These are phyloP conservation scores for Indri indri DNA, from an alignment of 2,113 vertebrate species.

Conservation along the genomic window DNA sequence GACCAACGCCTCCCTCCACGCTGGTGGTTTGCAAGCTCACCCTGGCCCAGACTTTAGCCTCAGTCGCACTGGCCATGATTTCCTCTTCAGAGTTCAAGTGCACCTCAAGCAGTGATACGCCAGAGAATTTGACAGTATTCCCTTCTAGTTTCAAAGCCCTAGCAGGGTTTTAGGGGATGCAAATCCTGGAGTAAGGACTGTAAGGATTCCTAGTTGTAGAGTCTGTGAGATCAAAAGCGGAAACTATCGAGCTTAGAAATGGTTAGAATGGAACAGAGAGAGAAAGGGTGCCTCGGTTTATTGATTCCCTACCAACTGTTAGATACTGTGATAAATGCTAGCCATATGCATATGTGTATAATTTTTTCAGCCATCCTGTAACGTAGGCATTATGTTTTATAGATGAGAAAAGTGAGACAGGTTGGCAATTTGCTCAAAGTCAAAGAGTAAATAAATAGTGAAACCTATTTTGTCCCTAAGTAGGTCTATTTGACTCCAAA, in stretches of 20 bases:
- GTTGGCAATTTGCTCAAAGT: neutral
- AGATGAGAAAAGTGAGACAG: neutral
- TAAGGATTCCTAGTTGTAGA: neutral
- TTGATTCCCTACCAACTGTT: neutral
- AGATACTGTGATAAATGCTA: neutral
- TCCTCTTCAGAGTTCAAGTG: neutral
- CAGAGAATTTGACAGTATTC: neutral
- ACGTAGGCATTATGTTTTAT: neutral
- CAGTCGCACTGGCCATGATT: neutral
- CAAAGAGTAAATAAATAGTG: neutral
- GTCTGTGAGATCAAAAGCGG: neutral
- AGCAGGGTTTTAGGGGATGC: neutral
- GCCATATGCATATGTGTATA: neutral
- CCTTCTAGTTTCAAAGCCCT: neutral
- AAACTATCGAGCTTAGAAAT: neutral
- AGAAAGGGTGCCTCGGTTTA: neutral
- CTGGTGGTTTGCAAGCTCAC: too few relatives aligned
- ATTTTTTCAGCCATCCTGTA: neutral
- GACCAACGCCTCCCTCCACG: fast-evolving
- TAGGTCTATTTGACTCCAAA: neutral
- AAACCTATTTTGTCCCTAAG: neutral
- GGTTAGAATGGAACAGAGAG: neutral
- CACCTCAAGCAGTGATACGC: neutral
- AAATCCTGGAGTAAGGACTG: neutral
- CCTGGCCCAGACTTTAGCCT: neutral